Evolutionary conservation across 2,797 vertebrate genomes (phyloP), one percentile per base, ranked within the genome.

Genomic region (Lateolabrax maculatus): DNA sequence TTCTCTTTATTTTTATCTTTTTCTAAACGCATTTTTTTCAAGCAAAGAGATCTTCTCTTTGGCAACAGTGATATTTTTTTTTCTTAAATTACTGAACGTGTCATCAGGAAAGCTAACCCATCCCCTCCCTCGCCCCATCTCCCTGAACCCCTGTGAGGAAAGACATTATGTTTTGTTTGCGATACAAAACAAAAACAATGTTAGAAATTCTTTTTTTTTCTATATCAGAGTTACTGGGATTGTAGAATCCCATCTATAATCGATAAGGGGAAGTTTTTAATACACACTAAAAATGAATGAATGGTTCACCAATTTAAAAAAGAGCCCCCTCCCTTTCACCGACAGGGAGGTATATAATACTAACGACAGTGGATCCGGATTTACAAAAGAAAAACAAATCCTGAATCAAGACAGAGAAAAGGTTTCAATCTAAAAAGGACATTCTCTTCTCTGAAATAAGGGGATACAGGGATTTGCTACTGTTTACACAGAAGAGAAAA

Each of bases 41-140:
- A 96, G 97, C 98, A 99, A 99, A 99, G 98, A 99, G 98, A 99
- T 98, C 96, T 97, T 97, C 98, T 99, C 98, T 99, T 99, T 99
- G 98, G 98, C 98, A 99, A 99, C 98, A 98, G 97, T 98, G 97
- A 96, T 96, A 77, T 93, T 91, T 92, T 92, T 89, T 97, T 92
- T 90, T 97, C 96, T 94, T 93, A 98, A 98, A 98, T 97, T 96
- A 96, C 97, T 97, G 91, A 93, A 93, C 89, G 90, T 94, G 97
- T 99, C 97, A 97, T 98, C 97, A 98, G 98, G 97, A 97, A 96
- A 94, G 92, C 94, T 95, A 94, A 94, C 95, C 95, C 96, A 90
- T 91, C 94, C 96, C 97, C 92, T 96, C 97, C 97, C 97, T 95
- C 89, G 91, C 95, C 96, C 97, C 94, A 94, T 96, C 96, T 97